phyloP scores from a whole-genome alignment of 2,797 vertebrate species.

The Eleutherodactylus coqui region DNA sequence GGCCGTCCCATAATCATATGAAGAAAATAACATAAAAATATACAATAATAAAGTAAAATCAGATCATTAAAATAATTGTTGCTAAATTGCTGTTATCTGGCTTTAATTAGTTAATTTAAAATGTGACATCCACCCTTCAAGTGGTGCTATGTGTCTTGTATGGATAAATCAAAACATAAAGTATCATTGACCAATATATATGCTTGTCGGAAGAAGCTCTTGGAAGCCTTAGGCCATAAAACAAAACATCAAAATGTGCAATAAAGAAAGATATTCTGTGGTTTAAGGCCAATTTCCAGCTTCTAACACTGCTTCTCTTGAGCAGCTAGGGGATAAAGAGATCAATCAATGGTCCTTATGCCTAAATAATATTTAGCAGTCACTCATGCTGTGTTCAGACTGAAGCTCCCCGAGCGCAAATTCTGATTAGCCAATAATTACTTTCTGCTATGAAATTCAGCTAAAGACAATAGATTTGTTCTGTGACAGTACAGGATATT shows the following conservation, averaged over 20 bases:
- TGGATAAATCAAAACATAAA: neutral
- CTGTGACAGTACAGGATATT: neutral
- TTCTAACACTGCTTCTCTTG: neutral
- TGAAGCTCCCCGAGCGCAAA: neutral
- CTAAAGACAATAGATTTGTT: neutral
- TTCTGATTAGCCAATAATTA: neutral
- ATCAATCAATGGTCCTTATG: constrained; percentile 5
- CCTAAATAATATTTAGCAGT: neutral
- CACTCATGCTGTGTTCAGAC: neutral
- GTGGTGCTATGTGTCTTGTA: neutral
- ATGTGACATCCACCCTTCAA: too few species aligned
- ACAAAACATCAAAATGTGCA: neutral
- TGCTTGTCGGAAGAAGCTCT: neutral
- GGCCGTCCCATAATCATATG: too few species aligned
- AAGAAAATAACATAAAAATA: too few species aligned
- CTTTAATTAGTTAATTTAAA: too few species aligned
- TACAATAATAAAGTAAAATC: too few species aligned
- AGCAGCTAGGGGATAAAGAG: neutral
- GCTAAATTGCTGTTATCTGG: too few species aligned
- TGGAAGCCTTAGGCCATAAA: neutral
- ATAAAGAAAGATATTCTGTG: constrained; percentile 1
- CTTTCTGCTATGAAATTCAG: neutral
- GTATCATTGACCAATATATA: neutral
- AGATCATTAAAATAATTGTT: too few species aligned
- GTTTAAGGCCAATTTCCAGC: neutral